These are phyloP conservation scores for Notarius lentiginosus DNA, from an alignment of 2,113 vertebrate species.

Conservation along the genomic window DNA sequence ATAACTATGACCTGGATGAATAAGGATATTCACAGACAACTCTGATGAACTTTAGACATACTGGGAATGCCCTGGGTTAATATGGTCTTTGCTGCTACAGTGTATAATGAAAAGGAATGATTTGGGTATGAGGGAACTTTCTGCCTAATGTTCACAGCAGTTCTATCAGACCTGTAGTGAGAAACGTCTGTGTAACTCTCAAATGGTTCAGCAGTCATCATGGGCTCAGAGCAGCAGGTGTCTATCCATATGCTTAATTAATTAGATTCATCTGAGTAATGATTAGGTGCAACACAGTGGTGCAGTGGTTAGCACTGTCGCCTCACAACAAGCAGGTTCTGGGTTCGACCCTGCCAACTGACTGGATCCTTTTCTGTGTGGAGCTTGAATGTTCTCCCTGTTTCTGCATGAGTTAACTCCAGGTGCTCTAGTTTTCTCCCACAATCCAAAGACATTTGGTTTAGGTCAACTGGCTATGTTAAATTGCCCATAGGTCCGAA, in stretches of 20 bases:
- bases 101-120: background rate
- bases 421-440: too few species aligned
- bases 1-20: too few species aligned
- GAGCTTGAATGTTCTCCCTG: too few species aligned
- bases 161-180: background rate
- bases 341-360: too few species aligned
- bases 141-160: background rate
- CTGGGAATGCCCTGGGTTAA: background rate
- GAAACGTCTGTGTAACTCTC: background rate
- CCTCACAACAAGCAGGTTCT: too few species aligned
- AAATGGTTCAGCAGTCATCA: slow-evolving; percentile 19
- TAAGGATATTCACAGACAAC: too few species aligned
- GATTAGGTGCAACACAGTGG: slow-evolving; percentile 7
- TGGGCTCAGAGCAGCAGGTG: slow-evolving; percentile 61
- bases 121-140: background rate
- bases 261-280: slow-evolving; percentile 41
- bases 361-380: too few species aligned
- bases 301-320: too few species aligned
- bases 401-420: too few species aligned
- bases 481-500: too few species aligned
- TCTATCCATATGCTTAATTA: slow-evolving; percentile 64
- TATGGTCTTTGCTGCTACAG: background rate
- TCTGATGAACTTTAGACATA: background rate
- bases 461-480: too few species aligned
- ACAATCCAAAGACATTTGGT: too few species aligned